A percentile compares a stretch with the other conserved stretches of the same genome.
These are phyloP conservation scores for Galleria mellonella DNA, from an alignment of 1,140 invertebrate species.

Conservation along the genomic window DNA sequence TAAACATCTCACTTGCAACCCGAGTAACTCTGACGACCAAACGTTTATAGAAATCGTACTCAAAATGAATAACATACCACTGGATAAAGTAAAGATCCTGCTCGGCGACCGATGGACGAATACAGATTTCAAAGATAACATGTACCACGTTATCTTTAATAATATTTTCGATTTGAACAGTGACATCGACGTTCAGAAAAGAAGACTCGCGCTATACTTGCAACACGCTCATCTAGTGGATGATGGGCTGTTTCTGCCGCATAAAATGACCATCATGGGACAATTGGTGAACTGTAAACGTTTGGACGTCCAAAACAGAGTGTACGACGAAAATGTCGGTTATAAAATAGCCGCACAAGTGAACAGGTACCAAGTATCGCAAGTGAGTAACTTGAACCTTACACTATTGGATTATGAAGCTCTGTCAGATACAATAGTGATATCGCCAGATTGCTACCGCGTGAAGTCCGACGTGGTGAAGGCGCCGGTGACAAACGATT, in stretches of 20 bases:
- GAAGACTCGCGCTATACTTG: background rate
- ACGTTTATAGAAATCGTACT: background rate
- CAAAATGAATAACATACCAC: background rate
- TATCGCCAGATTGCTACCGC: background rate
- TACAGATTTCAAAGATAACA: background rate
- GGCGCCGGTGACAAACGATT: background rate
- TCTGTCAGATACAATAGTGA: background rate
- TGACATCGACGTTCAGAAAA: constrained; percentile 1
- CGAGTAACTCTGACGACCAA: background rate
- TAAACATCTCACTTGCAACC: constrained; percentile 22
- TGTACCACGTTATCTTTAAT: constrained; percentile 4
- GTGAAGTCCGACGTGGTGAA: background rate
- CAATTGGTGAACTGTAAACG: background rate
- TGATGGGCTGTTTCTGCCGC: background rate
- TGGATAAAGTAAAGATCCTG: background rate
- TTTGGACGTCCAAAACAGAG: background rate
- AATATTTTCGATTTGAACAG: background rate
- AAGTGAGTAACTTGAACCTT: background rate
- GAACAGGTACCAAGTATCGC: background rate
- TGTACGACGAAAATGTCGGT: background rate
- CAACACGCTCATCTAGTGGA: background rate
- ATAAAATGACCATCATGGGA: background rate
- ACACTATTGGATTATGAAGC: background rate
- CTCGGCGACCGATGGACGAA: background rate
- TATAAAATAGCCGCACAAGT: background rate